Conservation (phyloP, 2,113 vertebrate genomes). For the Lepus timidus region DNA sequence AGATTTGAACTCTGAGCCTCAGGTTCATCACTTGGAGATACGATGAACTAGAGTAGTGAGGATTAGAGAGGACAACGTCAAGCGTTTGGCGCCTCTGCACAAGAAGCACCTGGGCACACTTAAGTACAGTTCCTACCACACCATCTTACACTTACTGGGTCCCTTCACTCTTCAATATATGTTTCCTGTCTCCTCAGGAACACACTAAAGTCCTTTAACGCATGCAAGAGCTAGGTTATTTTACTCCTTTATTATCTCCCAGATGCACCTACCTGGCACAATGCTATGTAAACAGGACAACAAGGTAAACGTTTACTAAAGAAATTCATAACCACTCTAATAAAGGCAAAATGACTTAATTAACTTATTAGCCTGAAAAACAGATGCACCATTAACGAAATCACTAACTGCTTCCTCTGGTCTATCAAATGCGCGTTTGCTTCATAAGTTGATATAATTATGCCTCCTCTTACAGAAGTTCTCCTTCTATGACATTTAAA, state of each 20-base stretch:
- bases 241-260: neutral
- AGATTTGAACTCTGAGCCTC: neutral
- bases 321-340: neutral
- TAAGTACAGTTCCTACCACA: neutral
- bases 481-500: slow-evolving; percentile 43
- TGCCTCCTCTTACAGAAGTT: neutral
- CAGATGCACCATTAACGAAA: slow-evolving; percentile 24
- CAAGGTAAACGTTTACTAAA: slow-evolving; percentile 31
- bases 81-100: neutral
- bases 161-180: neutral
- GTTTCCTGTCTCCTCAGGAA: neutral
- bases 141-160: neutral
- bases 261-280: neutral
- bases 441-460: slow-evolving; percentile 50
- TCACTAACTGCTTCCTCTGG: neutral
- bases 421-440: slow-evolving; percentile 26
- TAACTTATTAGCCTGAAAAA: slow-evolving; percentile 36
- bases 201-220: neutral
- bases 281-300: neutral
- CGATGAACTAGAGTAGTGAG: neutral
- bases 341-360: slow-evolving; percentile 34
- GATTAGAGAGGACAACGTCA: neutral
- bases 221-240: neutral
- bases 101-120: neutral
- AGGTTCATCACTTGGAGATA: neutral